Evolutionary conservation across 2,797 vertebrate genomes (phyloP), one percentile per base, ranked within the genome.

Genomic region (Bradypodion pumilum): DNA sequence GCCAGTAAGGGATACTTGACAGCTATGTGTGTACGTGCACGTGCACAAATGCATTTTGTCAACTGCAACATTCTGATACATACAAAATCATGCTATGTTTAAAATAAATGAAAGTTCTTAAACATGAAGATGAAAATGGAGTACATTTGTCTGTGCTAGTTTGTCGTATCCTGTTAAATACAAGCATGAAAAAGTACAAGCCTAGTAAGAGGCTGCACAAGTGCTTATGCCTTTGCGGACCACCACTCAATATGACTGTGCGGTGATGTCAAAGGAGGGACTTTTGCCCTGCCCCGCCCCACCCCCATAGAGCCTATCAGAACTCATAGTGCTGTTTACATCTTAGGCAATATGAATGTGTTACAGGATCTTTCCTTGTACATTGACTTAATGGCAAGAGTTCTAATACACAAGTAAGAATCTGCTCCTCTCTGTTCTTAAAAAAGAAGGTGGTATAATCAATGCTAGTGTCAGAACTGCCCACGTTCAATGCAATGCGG

Each of bases 121-220:
- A 59, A 76, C 25, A 29, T 13, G 29, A 77, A n/a, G 75, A 80
- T 85, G 65, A 40, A 80, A 77, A 84, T 84, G n/a, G n/a, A n/a
- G 70, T 0, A 0, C 0, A 1, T 23, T 62, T 82, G 35, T 7
- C 42, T 81, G 1, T 2, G 63, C 32, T 68, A 3, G 44, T 62
- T 80, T 89, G 88, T 69, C 63, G 3, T 84, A 73, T 81, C 0
- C 0, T 68, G 16, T 78, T 87, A 84, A 52, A 87, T 7, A 2
- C 78, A 78, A 72, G 52, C 74, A n/a, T 87, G 40, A 1, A 37
- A 23, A 25, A 74, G 21, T 15, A 74, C 23, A 35, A 52, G 13
- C 68, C 16, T 27, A 80, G 69, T 56, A 46, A 37, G 44, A 78
- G 23, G 70, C 60, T 85, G 85, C 49, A 77, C 32, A 6, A 37